Base-by-base conservation (phyloP, 2,797 vertebrate species). In the Anguilla pacifica region DNA sequence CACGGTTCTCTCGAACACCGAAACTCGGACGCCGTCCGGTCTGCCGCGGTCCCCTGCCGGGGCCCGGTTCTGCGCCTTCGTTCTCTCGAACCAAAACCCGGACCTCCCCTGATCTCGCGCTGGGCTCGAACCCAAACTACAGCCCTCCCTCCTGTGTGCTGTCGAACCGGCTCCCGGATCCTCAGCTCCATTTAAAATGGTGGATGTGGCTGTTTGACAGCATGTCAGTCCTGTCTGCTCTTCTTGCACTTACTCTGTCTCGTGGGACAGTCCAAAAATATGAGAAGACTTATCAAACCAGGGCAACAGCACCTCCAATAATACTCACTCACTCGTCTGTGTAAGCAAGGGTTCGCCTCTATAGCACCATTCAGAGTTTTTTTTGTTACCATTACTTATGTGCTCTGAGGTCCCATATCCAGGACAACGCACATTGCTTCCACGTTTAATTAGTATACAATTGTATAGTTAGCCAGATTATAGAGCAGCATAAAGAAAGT, bases 121-220 rank as follows among this genome's bases (percentile, higher is more conserved):
- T 74, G 49, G 53, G 28, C 70, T 19, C 3, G n/a, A 19, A 31
- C 55, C 25, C 13, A 59, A 28, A 57, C 49, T 0, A 28, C 5
- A 19, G 0, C 19, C 10, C 35, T 17, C 85, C 35, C 19, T 43
- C 35, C 46, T 1, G 15, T 35, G 13, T 46, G 28, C 17, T 77
- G 84, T 46, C 3, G 11, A 55, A 35, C 49, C 53, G 3, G 28
- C 51, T 4, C 10, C 46, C 10, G n/a, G 57, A 2, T 2, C 28
- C n/a, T n/a, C 64, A n/a, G 70, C n/a, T 31, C 70, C 70, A 72
- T 72, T 72, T 72, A 72, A 72, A 72, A 72, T 35, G 28, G 28
- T 67, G 61, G 6, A 67, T 28, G 61, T 25, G 61, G 61, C 0
- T n/a, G n/a, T 67, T 67, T 25, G 61, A n/a, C 61, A 67, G n/a